phyloP scores from a whole-genome alignment of 2,113 vertebrate genomes.

The Callocephalon fimbriatum region DNA sequence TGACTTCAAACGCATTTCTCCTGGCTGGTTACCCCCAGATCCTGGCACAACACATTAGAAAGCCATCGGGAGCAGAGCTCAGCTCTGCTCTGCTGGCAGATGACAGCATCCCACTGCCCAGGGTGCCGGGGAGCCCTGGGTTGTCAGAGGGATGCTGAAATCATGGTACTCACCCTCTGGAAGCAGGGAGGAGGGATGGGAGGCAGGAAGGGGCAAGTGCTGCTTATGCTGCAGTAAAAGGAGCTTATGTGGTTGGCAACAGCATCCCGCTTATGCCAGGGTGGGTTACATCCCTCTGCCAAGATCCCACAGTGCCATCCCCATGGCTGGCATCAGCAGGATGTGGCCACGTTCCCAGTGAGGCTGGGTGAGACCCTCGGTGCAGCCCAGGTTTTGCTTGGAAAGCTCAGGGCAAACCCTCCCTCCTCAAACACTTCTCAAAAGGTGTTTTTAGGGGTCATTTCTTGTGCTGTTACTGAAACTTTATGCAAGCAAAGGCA shows the following conservation, averaged over 20 bases:
- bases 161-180: not conserved
- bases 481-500: not conserved
- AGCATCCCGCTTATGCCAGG: accelerated
- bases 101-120: not conserved
- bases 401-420: not conserved
- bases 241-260: not conserved
- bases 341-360: accelerated
- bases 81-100: not conserved
- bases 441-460: not conserved
- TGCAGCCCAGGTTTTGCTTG: not conserved
- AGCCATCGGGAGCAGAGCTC: not conserved
- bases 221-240: not conserved
- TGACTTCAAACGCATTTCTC: constrained; percentile 58
- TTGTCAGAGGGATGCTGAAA: not conserved
- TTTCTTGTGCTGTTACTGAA: not conserved
- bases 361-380: not conserved
- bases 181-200: not conserved
- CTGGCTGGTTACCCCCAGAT: not conserved
- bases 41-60: constrained; percentile 27
- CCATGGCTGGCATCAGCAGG: accelerated
- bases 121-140: not conserved
- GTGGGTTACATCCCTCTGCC: not conserved
- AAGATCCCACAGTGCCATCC: accelerated
- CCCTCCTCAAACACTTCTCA: not conserved
- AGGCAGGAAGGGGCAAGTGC: not conserved